These are phyloP conservation scores for Polyommatus icarus DNA, from an alignment of 2,888 invertebrate species.

Conservation along the genomic window DNA sequence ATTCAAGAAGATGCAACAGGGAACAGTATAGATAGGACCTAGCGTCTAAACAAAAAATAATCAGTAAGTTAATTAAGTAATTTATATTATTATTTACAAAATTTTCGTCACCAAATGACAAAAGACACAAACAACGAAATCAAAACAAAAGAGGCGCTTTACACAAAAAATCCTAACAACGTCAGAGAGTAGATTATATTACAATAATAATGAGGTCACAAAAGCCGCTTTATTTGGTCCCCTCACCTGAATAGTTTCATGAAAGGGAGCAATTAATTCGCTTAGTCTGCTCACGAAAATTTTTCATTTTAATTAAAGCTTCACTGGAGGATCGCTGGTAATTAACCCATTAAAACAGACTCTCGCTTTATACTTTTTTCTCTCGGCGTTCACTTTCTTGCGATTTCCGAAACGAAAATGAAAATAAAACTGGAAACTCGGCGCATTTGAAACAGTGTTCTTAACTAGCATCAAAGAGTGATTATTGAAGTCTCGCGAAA, in stretches of 20 bases:
- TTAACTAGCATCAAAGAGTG: slow-evolving; percentile 33
- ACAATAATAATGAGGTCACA: slow-evolving; percentile 35
- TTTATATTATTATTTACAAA: neutral
- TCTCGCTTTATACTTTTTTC: slow-evolving; percentile 72
- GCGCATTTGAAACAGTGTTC: slow-evolving; percentile 41
- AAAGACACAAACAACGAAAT: neutral
- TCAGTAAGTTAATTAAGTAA: too few relatives aligned
- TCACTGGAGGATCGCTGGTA: slow-evolving; percentile 74
- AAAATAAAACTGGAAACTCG: slow-evolving; percentile 43
- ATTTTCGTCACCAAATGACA: neutral
- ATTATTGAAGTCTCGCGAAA: slow-evolving; percentile 2
- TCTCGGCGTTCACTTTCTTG: slow-evolving; percentile 69
- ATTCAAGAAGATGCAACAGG: too few relatives aligned
- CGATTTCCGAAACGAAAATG: slow-evolving; percentile 66
- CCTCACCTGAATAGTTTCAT: slow-evolving; percentile 75
- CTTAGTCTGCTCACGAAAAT: slow-evolving; percentile 75
- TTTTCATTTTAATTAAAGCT: slow-evolving; percentile 79
- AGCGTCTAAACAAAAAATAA: too few relatives aligned
- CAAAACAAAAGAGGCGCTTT: neutral
- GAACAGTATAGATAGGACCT: too few relatives aligned
- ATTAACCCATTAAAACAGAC: slow-evolving; percentile 80
- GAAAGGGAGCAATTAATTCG: slow-evolving; percentile 73
- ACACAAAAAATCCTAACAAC: slow-evolving; percentile 30
- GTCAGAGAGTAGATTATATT: slow-evolving; percentile 24
- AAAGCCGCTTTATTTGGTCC: slow-evolving; percentile 57